Evolutionary conservation across 2,113 vertebrate genomes (phyloP), one percentile per base, ranked within the genome.

Genomic region (Tragelaphus imberbis): DNA sequence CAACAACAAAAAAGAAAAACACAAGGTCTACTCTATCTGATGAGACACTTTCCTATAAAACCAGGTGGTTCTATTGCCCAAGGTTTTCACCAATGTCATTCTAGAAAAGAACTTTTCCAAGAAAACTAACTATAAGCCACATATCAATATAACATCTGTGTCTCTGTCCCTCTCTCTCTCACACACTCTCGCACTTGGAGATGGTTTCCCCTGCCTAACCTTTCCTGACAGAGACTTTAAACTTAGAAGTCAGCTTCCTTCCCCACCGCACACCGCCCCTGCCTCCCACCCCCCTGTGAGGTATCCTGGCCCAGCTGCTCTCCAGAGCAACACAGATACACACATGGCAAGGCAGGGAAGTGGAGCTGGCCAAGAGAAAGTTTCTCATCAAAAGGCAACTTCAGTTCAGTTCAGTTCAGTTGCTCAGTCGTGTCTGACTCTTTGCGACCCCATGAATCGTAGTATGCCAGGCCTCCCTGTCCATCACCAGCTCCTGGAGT

Each of bases 311-410:
- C 0, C 23, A 98, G 92, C 93, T 84, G 84, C 40, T 98, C 98
- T 98, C 98, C 97, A 98, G 96, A 90, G 98, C 98, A 98, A 98
- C 79, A 80, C 1, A 9, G 47, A 49, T 17, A 15, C 44, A 49
- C 77, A 49, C 0, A 4, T 17, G 27, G 44, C 44, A 80, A 49
- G 77, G 44, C 44, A 49, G 77, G 80, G 44, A 97, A 90, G 88
- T 14, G 28, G 79, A 90, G 95, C 4, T 89, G 82, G 2, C 15
- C 81, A 91, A 90, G 59, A 68, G 84, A 97, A 98, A 96, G 23
- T 56, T 40, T 86, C 89, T 92, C 77, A 79, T 56, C 68, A 44
- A 94, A 90, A 96, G 33, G 88, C 94, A 97, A 97, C 36, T 71
- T 61, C 59, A 61, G 59, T 61, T 30, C 59, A 51, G 49, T 51